phyloP scores from a whole-genome alignment of 2,888 invertebrate genomes.

The Troilus luridus region DNA sequence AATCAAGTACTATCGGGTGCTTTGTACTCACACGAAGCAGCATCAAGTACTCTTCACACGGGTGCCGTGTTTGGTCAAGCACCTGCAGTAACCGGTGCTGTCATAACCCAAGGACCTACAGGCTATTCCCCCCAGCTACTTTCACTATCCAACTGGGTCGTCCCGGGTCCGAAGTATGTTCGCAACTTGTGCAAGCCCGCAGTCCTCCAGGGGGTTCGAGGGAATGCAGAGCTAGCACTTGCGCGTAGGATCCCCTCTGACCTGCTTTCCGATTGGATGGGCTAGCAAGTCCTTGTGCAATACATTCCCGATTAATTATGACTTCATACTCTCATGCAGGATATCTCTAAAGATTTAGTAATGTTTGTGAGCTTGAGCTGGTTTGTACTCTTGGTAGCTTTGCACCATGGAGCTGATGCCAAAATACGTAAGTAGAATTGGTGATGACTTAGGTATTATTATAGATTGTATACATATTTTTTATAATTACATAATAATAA shows the following conservation, averaged over 20 bases:
- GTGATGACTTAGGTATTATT: neutral
- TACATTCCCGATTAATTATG: conserved; percentile 24
- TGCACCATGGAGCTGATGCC: conserved; percentile 30
- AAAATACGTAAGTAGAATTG: conserved; percentile 20
- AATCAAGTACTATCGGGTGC: neutral
- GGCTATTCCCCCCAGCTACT: conserved; percentile 45
- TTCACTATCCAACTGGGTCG: conserved; percentile 50
- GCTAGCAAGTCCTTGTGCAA: conserved; percentile 1
- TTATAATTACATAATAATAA: neutral
- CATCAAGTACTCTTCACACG: neutral
- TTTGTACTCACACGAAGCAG: neutral
- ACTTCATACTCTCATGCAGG: neutral
- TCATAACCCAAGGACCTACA: conserved; percentile 46
- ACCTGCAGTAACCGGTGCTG: conserved; percentile 7
- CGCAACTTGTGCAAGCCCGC: conserved; percentile 7
- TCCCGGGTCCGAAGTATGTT: conserved; percentile 9
- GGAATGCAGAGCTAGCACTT: conserved; percentile 27
- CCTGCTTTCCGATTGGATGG: conserved; percentile 31
- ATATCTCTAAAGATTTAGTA: conserved; percentile 19
- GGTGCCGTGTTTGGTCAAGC: neutral
- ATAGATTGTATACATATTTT: neutral
- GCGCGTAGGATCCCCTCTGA: neutral
- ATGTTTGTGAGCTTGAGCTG: neutral
- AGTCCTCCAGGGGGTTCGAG: neutral
- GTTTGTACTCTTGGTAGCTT: conserved; percentile 25